Conservation (phyloP, 2,888 invertebrate species). For the Nudaria mundana region DNA sequence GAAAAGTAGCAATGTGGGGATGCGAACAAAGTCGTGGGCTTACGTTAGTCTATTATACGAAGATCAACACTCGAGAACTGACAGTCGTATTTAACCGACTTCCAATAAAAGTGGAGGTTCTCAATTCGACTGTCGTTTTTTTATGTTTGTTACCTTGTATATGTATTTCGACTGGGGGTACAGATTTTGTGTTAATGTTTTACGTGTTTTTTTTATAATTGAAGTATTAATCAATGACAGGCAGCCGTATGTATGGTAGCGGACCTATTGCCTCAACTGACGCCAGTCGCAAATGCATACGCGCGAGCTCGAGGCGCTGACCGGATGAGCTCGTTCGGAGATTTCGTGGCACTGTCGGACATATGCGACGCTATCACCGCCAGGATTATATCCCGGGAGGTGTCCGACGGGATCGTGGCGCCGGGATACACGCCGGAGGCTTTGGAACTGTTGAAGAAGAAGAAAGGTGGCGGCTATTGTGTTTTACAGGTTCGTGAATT, state of each 20-base stretch:
- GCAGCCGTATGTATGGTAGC: conserved; percentile 96
- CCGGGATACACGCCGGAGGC: conserved; percentile 94
- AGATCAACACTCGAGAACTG: too few relatives aligned
- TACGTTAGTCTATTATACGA: too few relatives aligned
- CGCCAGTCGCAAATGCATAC: conserved; percentile 94
- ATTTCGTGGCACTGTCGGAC: conserved; percentile 97
- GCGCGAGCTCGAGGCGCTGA: conserved; percentile 98
- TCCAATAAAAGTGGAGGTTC: too few relatives aligned
- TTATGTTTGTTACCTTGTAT: too few relatives aligned
- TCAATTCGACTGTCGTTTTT: too few relatives aligned
- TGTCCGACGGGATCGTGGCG: conserved; percentile 99
- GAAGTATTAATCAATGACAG: too few relatives aligned
- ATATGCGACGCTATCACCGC: conserved; percentile 95
- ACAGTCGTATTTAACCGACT: too few relatives aligned
- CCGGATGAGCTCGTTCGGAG: conserved; percentile 99
- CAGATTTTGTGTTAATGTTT: too few relatives aligned
- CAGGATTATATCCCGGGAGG: conserved; percentile 94
- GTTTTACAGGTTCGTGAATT: conserved; percentile 85
- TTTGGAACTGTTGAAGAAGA: conserved; percentile 92
- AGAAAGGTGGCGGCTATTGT: conserved; percentile 96
- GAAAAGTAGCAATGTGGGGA: too few relatives aligned
- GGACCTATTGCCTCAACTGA: conserved; percentile 87
- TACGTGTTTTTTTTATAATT: too few relatives aligned
- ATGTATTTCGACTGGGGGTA: too few relatives aligned
- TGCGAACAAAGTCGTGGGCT: too few relatives aligned